Percentiles rank a stretch among this genome's conserved stretches.
Evolutionary conservation across 2,797 vertebrate species (phyloP).

Genomic region (Cirrhinus mrigala): DNA sequence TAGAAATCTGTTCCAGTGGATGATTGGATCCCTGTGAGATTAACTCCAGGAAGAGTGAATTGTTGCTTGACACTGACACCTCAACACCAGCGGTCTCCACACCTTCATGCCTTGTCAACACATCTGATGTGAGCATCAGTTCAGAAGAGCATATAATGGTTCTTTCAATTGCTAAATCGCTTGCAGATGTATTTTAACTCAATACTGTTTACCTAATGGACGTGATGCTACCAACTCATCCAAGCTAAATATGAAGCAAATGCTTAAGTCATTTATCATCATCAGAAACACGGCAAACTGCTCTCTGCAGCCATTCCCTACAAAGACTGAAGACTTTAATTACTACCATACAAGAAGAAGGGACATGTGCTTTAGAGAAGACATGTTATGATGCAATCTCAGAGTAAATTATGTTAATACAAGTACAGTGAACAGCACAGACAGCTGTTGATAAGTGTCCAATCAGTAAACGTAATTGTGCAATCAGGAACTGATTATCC

Average conservation of each 20-base stretch:
- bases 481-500: constrained; percentile 27
- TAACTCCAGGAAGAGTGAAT: constrained; percentile 9
- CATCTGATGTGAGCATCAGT: constrained; percentile 20
- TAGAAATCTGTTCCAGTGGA: neutral
- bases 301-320: constrained; percentile 43
- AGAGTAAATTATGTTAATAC: constrained; percentile 27
- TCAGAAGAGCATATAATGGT: constrained; percentile 34
- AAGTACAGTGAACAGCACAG: constrained; percentile 22
- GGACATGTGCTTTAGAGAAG: constrained; percentile 8
- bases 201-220: constrained; percentile 28
- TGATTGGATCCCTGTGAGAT: constrained; percentile 26
- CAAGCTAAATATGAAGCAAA: constrained; percentile 57
- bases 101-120: constrained; percentile 29
- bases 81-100: constrained; percentile 14
- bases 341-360: constrained; percentile 38
- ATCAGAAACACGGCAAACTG: constrained; percentile 38
- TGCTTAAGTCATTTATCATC: constrained; percentile 59
- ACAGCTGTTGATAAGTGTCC: constrained; percentile 29
- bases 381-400: constrained; percentile 26
- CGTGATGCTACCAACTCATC: constrained; percentile 42
- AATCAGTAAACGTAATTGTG: constrained; percentile 33
- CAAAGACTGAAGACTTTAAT: constrained; percentile 41
- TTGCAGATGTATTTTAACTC: constrained; percentile 56
- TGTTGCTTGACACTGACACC: constrained; percentile 28
- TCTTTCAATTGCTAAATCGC: constrained; percentile 49